Evolutionary conservation across 2,888 invertebrate species (phyloP), one percentile per base, ranked within the genome.

Genomic region (Rhingia campestris): DNA sequence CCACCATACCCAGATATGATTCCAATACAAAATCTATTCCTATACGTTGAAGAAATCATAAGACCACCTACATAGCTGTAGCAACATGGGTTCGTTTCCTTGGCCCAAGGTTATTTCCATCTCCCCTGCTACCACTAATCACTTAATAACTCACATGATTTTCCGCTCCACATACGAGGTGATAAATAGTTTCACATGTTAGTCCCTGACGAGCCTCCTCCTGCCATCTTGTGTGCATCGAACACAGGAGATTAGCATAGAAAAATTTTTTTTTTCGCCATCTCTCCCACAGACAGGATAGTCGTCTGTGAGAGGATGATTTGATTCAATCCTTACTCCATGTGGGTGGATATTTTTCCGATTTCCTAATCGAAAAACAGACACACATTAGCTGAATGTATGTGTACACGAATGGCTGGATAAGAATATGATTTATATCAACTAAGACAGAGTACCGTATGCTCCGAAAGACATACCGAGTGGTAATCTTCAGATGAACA

Each of bases 141-240:
- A 64, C 64, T 64, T 76, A 59, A 64, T 76, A 70, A 63, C 58
- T 70, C 41, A 70, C 41, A 66, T 22, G 63, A 75, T 75, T 64
- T 81, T 76, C 64, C 53, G 70, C 58, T 66, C 64, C 81, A 69
- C 51, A 70, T 47, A 39, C 67, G 61, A 35, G 64, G 45, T 81
- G 69, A 81, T 64, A 69, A 70, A 81, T 70, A 76, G 59, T 51
- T 69, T 39, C 56, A 22, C 51, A 33, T n/a, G 35, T 33, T 37
- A 43, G 32, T 35, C 7, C 14, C 37, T 22, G 22, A 22, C 2
- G 22, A 22, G 14, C 32, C 37, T 51, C 12, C 32, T 63, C 6
- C 6, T 30, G 47, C 12, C 49, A 32, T 9, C 1, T 39, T 30
- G 10, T 39, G 30, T 47, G 56, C 30, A 35, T 14, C 59, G 7